A percentile compares a stretch with the other conserved stretches of the same genome.
phyloP scores from a whole-genome alignment of 2,113 vertebrate genomes.

The Clarias batrachus region DNA sequence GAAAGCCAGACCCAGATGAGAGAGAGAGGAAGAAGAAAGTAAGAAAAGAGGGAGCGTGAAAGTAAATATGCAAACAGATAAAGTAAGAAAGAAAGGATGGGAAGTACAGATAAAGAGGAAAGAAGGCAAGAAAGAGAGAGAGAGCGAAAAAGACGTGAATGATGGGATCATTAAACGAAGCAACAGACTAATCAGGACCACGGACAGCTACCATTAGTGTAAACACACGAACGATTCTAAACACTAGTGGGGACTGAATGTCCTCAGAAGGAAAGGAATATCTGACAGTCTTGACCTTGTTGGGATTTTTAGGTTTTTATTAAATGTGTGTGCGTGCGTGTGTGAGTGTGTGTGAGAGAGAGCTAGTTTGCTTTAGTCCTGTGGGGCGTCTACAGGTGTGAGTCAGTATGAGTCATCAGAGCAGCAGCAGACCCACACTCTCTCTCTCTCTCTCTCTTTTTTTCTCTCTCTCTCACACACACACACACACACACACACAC shows the following conservation, averaged over 20 bases:
- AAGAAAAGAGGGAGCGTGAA: background rate
- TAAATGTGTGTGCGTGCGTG: background rate
- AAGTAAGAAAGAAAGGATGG: background rate
- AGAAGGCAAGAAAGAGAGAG: background rate
- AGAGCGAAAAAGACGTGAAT: background rate
- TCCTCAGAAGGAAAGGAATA: too few species aligned
- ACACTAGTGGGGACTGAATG: too few species aligned
- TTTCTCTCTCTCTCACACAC: background rate
- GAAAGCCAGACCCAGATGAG: slow-evolving; percentile 41
- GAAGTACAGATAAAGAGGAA: background rate
- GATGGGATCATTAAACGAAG: background rate
- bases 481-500: background rate
- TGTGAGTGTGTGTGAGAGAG: background rate
- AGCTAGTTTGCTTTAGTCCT: slow-evolving; percentile 21
- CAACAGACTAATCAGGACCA: slow-evolving; percentile 43
- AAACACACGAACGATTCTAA: background rate
- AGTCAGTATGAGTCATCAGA: slow-evolving; percentile 59
- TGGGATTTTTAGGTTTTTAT: too few species aligned
- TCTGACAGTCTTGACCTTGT: too few species aligned
- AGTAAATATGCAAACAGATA: too few species aligned
- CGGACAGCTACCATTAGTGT: slow-evolving; percentile 27
- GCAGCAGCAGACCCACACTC: slow-evolving; percentile 29
- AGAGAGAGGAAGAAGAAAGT: background rate
- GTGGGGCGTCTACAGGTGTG: slow-evolving; percentile 55
- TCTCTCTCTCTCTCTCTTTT: background rate